Evolutionary conservation across 2,797 vertebrate species (phyloP).

Genomic region (Semaprochilodus insignis): DNA sequence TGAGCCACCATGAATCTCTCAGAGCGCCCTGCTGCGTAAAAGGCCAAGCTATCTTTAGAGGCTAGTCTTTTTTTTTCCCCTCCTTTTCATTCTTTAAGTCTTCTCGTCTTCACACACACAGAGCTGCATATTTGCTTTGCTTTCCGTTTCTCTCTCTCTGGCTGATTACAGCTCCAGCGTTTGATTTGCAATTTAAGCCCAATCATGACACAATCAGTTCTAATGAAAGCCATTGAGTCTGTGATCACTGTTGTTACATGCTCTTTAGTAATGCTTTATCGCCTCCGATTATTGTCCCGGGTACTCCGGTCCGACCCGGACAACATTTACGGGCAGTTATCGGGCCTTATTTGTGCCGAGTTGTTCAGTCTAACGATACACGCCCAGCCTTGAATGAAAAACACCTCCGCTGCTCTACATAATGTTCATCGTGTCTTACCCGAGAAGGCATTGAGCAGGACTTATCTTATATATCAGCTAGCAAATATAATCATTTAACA

Average conservation of each 20-base stretch:
- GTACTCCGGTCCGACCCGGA: constrained; percentile 43
- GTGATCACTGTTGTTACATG: constrained; percentile 56
- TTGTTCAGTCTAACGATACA: constrained; percentile 40
- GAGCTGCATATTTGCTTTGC: constrained; percentile 37
- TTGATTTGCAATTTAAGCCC: constrained; percentile 64
- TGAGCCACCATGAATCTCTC: constrained; percentile 28
- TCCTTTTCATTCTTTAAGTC: not conserved
- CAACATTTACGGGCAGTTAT: constrained; percentile 42
- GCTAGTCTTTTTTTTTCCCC: not conserved
- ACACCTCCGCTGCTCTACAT: constrained; percentile 30
- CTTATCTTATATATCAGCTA: not conserved
- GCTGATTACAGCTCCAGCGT: constrained; percentile 57
- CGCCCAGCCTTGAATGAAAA: constrained; percentile 14
- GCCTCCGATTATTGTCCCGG: constrained; percentile 49
- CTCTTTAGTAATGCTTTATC: constrained; percentile 57
- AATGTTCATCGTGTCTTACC: constrained; percentile 16
- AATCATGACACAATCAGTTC: constrained; percentile 62
- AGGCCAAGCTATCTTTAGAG: constrained; percentile 38
- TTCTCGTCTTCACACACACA: constrained; percentile 19
- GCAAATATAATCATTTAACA: not conserved
- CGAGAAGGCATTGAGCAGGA: not conserved
- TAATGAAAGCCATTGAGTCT: constrained; percentile 56
- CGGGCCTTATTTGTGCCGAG: not conserved
- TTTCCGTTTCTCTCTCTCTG: constrained; percentile 26
- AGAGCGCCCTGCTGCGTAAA: constrained; percentile 16